phyloP scores from a whole-genome alignment of 2,113 vertebrate genomes.

The Gymnarchus niloticus region DNA sequence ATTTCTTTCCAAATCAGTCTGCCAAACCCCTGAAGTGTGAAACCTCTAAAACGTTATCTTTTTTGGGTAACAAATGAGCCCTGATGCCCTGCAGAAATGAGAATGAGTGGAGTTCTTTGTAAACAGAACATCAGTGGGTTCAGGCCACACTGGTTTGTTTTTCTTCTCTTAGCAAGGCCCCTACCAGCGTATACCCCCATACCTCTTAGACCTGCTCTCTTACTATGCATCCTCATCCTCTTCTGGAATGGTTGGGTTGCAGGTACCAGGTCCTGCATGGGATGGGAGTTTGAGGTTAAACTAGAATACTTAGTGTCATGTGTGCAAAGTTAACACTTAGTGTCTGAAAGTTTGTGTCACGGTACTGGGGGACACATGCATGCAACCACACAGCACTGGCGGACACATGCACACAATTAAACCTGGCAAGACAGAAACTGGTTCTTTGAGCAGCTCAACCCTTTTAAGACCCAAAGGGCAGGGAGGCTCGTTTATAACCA shows the following conservation, averaged over 20 bases:
- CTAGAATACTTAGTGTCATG: background rate
- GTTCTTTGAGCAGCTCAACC: no score
- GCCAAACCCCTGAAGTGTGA: background rate
- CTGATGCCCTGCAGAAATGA: background rate
- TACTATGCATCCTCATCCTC: conserved; percentile 39
- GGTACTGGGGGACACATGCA: no score
- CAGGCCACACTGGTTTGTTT: conserved; percentile 37
- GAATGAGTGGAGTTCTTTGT: background rate
- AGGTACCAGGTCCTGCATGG: conserved; percentile 43
- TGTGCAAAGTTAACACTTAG: background rate
- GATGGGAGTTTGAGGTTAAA: background rate
- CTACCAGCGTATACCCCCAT: conserved; percentile 39
- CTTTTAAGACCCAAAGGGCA: no score
- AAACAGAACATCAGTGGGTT: background rate
- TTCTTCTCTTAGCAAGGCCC: conserved; percentile 49
- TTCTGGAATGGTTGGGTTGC: conserved; percentile 36
- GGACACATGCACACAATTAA: no score
- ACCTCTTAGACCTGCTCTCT: conserved; percentile 52
- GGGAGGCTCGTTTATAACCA: no score
- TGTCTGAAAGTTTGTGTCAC: background rate
- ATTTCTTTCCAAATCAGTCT: background rate
- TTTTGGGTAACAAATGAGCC: background rate
- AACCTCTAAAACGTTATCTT: background rate
- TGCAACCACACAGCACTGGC: no score
- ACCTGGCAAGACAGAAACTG: no score